Evolutionary conservation across 2,113 vertebrate genomes (phyloP).

Genomic region (Aramus guarauna): DNA sequence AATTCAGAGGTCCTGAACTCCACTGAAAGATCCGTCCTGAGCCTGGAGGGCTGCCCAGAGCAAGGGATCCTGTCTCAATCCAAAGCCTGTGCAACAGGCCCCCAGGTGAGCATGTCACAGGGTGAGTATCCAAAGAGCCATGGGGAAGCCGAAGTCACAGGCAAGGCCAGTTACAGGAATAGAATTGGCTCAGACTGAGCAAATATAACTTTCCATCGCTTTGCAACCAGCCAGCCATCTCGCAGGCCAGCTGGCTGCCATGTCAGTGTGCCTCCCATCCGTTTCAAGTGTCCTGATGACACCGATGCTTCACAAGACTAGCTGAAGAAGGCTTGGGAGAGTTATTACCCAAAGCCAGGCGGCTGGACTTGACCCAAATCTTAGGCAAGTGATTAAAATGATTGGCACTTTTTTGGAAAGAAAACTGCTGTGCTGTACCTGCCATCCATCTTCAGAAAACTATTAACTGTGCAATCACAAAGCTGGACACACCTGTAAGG

Average conservation of each 20-base stretch:
- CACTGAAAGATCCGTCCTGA: background rate
- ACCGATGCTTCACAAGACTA: background rate
- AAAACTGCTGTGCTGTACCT: background rate
- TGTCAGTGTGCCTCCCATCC: background rate
- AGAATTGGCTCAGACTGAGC: background rate
- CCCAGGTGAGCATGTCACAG: background rate
- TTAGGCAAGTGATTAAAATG: slow-evolving; percentile 32
- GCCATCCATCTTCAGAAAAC: background rate
- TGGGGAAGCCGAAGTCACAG: background rate
- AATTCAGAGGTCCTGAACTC: background rate
- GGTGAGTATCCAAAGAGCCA: background rate
- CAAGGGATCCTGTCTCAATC: background rate
- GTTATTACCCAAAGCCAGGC: slow-evolving; percentile 21
- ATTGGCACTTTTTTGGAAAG: slow-evolving; percentile 15
- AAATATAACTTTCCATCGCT: background rate
- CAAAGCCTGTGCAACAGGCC: background rate
- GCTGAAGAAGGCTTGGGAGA: slow-evolving; percentile 5
- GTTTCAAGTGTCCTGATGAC: background rate
- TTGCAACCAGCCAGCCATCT: background rate
- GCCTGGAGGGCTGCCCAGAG: background rate
- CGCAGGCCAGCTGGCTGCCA: slow-evolving; percentile 21
- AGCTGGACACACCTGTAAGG: background rate
- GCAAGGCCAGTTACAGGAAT: slow-evolving; percentile 7
- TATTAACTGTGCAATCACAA: background rate
- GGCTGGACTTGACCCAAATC: slow-evolving; percentile 30